phyloP scores from a whole-genome alignment of 2,797 vertebrate genomes.

The Rhyacichthys aspro region DNA sequence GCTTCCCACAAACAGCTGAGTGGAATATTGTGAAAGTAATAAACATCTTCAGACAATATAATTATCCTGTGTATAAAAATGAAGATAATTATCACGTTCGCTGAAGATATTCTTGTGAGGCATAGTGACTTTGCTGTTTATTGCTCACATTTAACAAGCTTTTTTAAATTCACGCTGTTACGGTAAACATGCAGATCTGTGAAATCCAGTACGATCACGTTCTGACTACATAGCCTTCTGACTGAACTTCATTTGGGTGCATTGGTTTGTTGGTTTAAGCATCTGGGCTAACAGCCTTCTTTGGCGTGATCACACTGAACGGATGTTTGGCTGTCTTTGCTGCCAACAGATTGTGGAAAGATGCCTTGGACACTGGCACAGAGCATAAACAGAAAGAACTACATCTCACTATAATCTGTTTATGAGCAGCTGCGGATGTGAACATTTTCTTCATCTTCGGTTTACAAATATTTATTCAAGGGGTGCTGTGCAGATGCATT shows the following conservation, averaged over 20 bases:
- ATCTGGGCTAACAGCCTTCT: neutral
- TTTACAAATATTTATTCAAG: conserved; percentile 2
- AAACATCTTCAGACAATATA: too few relatives aligned
- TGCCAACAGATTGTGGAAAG: conserved; percentile 15
- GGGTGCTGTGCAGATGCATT: neutral
- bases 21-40: too few relatives aligned
- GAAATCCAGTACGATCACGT: too few relatives aligned
- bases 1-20: too few relatives aligned
- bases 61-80: too few relatives aligned
- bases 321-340: conserved; percentile 2
- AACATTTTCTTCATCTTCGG: conserved; percentile 5
- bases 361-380: neutral
- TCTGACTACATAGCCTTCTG: too few relatives aligned
- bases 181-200: too few relatives aligned
- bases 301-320: neutral
- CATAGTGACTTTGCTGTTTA: too few relatives aligned
- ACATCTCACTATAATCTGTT: conserved; percentile 21
- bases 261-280: neutral
- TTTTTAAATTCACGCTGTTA: too few relatives aligned
- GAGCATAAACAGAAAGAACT: conserved; percentile 11
- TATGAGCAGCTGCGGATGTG: conserved; percentile 14
- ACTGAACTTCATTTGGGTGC: neutral
- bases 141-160: too few relatives aligned
- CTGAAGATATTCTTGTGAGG: too few relatives aligned
- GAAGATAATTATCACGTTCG: too few relatives aligned